Base-by-base conservation (phyloP, 2,113 vertebrate genomes). In the Platysteira castanea region DNA sequence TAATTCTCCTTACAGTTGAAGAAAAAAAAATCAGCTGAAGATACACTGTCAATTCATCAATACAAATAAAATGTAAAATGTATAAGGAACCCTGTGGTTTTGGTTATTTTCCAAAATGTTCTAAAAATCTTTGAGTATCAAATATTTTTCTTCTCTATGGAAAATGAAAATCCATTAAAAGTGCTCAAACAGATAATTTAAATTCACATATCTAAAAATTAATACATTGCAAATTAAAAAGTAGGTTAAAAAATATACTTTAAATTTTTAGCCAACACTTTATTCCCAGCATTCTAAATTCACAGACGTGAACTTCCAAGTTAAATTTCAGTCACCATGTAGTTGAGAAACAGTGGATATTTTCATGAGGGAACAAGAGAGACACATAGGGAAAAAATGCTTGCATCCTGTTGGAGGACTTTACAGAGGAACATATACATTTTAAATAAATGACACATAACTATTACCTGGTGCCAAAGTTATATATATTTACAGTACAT, bases 71-170 rank as follows among this genome's bases (percentile, higher is more conserved):
- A 69, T 10, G 1, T 47, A 19, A 84, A 52, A 53, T 63, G 0
- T 31, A 19, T 49, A 57, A 70, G 0, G 0, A 61, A 52, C 5
- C 1, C 14, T 50, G 14, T 7, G 6, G 1, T 8, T 49, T 63
- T 27, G 1, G 1, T 9, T 50, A 44, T 15, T 71, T 75, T 56
- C 1, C 2, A 8, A 64, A 79, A 21, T 15, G 3, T 63, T 90
- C 56, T 49, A 30, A 83, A 90, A 81, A 54, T 42, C 11, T 21
- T 42, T 61, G 7, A 77, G 18, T 30, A 60, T 49, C 27, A 42
- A 61, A 77, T 26, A 46, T 2, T 0, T 9, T 73, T 52, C 37
- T 24, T 46, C 9, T n/a, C 37, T 54, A 11, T 42, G 33, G 42
- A 84, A 91, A 93, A 82, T n/a, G 1, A 74, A 82, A 78, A 21